Evolutionary conservation across 2,888 invertebrate species (phyloP), one percentile per base, ranked within the genome.

Genomic region (Leptinotarsa tumamoca): DNA sequence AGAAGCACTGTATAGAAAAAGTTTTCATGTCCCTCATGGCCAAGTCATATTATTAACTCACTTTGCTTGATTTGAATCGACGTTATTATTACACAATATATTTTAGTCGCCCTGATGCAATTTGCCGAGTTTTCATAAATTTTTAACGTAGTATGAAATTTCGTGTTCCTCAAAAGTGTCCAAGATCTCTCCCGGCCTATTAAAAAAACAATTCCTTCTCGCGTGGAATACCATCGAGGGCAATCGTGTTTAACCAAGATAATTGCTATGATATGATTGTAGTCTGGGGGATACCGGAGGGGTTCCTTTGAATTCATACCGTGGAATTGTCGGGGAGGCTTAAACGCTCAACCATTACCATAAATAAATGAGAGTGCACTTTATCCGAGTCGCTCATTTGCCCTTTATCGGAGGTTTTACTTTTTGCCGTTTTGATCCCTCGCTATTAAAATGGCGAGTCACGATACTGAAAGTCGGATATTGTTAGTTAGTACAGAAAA

Each of bases 331-430:
- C 73, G 74, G 76, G 79, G 76, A 73, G 73, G 76, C 80, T 80
- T 83, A 84, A 85, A 84, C 84, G 83, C 76, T 80, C 76, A 75
- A 69, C 86, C 85, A 88, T 88, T 88, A 88, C 85, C 87, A 88
- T 88, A 87, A 88, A 87, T 88, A 88, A 88, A 88, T 87, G 87
- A 87, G 85, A 86, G 83, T 83, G 86, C 85, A 87, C 87, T 87
- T 87, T 83, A 84, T 83, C 69, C 69, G 58, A 21, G 21, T 21
- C 56, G 56, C 14, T 58, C 56, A 70, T 54, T 70, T 49, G 17
- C 56, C 56, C 69, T 49, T 70, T 70, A 70, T 70, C 69, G 43
- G 56, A 52, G 69, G 56, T 70, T 68, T 58, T 70, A 56, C 69
- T 58, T 70, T 70, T 43, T 43, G 58, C 56, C 33, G 69, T 70